Evolutionary conservation across 2,113 vertebrate species (phyloP).

Genomic region (Cyanistes caeruleus): DNA sequence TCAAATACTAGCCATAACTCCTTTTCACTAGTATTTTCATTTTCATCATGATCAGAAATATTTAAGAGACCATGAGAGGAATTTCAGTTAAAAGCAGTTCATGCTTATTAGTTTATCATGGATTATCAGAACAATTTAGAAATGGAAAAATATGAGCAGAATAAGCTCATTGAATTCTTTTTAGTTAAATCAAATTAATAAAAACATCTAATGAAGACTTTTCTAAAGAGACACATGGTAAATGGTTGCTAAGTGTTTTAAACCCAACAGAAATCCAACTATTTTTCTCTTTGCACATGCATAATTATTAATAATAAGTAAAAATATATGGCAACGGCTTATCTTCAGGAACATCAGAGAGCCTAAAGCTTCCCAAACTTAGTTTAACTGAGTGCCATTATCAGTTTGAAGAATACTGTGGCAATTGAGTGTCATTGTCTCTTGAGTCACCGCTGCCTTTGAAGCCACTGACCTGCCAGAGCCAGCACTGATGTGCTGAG

Average conservation of each 20-base stretch:
- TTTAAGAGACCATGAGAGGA: neutral
- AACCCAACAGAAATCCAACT: neutral
- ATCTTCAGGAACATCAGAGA: neutral
- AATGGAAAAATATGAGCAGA: neutral
- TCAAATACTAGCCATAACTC: neutral
- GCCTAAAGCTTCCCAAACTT: neutral
- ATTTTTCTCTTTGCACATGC: neutral
- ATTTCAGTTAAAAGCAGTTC: neutral
- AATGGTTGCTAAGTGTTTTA: neutral
- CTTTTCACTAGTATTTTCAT: neutral
- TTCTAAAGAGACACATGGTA: neutral
- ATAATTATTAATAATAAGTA: neutral
- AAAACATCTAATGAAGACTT: neutral
- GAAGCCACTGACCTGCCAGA: neutral
- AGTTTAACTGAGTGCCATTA: neutral
- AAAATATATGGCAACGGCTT: neutral
- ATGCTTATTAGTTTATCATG: neutral
- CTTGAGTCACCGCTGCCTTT: neutral
- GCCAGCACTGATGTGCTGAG: neutral
- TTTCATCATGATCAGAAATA: neutral
- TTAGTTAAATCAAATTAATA: neutral
- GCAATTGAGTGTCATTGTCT: neutral
- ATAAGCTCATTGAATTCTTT: neutral
- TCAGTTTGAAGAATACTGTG: neutral
- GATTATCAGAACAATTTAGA: neutral